Base-by-base conservation (phyloP, 2,113 vertebrate genomes). In the Pterocles gutturalis region DNA sequence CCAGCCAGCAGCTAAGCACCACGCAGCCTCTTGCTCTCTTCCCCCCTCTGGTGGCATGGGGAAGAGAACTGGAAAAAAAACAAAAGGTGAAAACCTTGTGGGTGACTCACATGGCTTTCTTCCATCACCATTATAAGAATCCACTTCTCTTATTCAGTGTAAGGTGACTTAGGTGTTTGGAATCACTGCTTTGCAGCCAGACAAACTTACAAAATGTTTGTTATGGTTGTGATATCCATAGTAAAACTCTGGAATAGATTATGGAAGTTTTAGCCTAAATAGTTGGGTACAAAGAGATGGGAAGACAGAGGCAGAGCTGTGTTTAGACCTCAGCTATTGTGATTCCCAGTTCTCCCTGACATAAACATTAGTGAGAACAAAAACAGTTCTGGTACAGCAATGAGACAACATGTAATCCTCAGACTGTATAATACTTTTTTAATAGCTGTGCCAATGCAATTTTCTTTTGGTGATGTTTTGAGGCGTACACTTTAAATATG, bases 391-490 rank as follows among this genome's bases (percentile, higher is more conserved):
- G 66, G 38, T 86, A 83, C 24, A 31, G 54, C 38, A 34, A 18
- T 25, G 49, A 83, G 36, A 73, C n/a, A 83, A 92, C 25, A 80
- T 81, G 18, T 21, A 90, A 70, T 77, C 51, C 43, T 38, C 5
- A 80, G 54, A 62, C 75, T 64, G 19, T 43, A 25, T 73, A 84
- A 67, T 38, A n/a, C 11, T 61, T 64, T 83, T 15, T 78, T 90
- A 60, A 61, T 70, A 88, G 15, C 53, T 77, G n/a, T 80, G 41
- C 83, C 87, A 94, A 73, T 80, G 66, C 8, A 92, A 20, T 95
- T 96, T 87, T 93, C 54, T 82, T 91, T 70, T 66, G 46, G 49
- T 81, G 87, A 58, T 83, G 43, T 88, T 89, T 94, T 18, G 8
- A 93, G 81, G 26, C 46, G 81, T 81, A 12, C 29, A 77, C 46